Percentiles rank a stretch among this genome's conserved stretches.
phyloP scores from a whole-genome alignment of 2,888 invertebrate genomes.

The Ganaspis brasiliensis region DNA sequence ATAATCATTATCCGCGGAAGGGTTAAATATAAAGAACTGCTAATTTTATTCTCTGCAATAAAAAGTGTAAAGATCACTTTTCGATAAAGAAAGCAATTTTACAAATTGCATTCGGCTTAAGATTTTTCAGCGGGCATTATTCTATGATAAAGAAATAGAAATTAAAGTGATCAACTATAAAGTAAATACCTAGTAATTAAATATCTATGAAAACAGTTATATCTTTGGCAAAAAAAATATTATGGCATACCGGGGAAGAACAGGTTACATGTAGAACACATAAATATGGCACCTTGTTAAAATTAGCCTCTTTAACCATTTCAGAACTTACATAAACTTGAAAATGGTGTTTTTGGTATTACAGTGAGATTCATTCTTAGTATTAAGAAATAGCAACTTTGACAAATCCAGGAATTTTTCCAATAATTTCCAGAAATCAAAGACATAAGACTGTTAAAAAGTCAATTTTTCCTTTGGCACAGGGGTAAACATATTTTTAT shows the following conservation, averaged over 20 bases:
- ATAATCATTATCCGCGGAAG: too few relatives aligned
- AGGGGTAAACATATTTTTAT: not conserved
- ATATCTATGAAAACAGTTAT: not conserved
- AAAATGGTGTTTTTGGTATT: constrained; percentile 13
- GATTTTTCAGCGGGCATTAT: not conserved
- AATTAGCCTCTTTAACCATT: constrained; percentile 12
- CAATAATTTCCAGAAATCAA: not conserved
- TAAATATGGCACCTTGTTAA: constrained; percentile 32
- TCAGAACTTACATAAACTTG: not conserved
- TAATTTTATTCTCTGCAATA: too few relatives aligned
- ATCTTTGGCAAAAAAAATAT: constrained; percentile 12
- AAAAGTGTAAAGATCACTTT: not conserved
- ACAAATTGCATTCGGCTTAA: not conserved
- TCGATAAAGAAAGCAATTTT: not conserved
- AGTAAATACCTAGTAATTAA: not conserved
- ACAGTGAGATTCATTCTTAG: not conserved
- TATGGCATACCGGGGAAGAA: constrained; percentile 24
- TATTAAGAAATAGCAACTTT: not conserved
- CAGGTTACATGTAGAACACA: constrained; percentile 31
- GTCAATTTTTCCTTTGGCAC: too few relatives aligned
- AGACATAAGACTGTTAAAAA: not conserved
- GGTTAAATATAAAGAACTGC: too few relatives aligned
- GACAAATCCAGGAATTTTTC: not conserved
- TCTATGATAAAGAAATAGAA: not conserved
- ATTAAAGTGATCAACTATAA: not conserved